These are phyloP conservation scores for Girardia tigrina DNA, from an alignment of 2,888 invertebrate genomes.

Conservation along the genomic window DNA sequence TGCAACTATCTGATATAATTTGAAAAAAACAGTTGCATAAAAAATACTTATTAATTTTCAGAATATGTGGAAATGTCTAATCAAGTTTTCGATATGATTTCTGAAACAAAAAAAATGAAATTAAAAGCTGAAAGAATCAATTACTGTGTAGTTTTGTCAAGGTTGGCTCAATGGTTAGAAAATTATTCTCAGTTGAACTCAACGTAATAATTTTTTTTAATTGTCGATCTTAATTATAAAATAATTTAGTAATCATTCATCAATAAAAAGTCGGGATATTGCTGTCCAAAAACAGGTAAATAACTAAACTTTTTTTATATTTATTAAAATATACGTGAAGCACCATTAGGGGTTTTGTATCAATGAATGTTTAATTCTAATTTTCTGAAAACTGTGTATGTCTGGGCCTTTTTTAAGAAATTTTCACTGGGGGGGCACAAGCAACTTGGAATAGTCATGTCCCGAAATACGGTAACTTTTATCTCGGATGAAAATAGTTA, in stretches of 20 bases:
- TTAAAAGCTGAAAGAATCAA: neutral
- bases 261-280: neutral
- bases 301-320: no score
- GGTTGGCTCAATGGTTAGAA: neutral
- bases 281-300: neutral
- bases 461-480: no score
- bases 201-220: neutral
- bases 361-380: no score
- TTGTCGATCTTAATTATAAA: neutral
- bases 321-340: no score
- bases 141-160: neutral
- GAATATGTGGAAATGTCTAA: neutral
- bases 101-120: neutral
- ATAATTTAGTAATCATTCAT: neutral
- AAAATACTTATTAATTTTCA: neutral
- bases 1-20: no score
- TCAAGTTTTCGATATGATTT: neutral
- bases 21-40: no score
- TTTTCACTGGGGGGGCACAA: no score
- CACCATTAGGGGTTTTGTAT: no score
- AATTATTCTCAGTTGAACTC: neutral
- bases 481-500: no score
- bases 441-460: no score
- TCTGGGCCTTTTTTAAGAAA: no score
- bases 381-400: no score